Percentiles rank a stretch among this genome's conserved stretches.
phyloP scores from a whole-genome alignment of 1,140 invertebrate species.

The Armadillidium nasatum region DNA sequence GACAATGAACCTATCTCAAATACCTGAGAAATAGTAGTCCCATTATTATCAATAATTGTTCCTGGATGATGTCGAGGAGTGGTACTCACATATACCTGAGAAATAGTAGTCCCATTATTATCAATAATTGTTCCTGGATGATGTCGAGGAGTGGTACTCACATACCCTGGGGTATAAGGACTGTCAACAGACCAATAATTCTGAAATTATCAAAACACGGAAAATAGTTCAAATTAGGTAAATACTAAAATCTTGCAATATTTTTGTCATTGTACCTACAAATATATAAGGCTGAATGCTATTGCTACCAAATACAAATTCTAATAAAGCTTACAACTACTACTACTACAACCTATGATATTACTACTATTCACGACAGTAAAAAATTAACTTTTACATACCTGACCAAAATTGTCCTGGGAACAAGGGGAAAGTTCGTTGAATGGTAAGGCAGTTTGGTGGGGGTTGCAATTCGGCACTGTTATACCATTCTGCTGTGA shows the following conservation, averaged over 20 bases:
- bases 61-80: slow-evolving; percentile 3
- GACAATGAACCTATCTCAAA: no score
- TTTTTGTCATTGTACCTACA: no score
- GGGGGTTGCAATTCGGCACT: not conserved
- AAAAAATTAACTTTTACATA: slow-evolving; percentile 14
- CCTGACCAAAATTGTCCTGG: slow-evolving; percentile 33
- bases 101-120: slow-evolving; percentile 16
- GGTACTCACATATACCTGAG: slow-evolving; percentile 22
- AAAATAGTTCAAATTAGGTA: no score
- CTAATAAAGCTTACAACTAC: no score
- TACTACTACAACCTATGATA: no score
- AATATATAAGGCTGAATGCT: no score
- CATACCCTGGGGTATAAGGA: slow-evolving; percentile 22
- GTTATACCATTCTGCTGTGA: not conserved
- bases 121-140: slow-evolving; percentile 19
- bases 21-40: slow-evolving; percentile 22
- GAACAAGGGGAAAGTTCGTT: slow-evolving; percentile 33
- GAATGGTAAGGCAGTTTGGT: slow-evolving; percentile 26
- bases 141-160: not conserved
- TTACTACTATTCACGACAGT: no score
- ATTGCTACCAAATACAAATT: no score
- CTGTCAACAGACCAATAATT: slow-evolving; percentile 36
- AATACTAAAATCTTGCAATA: no score
- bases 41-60: slow-evolving; percentile 23
- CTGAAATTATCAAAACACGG: not conserved